Conservation (phyloP, 2,797 vertebrate species). For the Scolopax rusticola region DNA sequence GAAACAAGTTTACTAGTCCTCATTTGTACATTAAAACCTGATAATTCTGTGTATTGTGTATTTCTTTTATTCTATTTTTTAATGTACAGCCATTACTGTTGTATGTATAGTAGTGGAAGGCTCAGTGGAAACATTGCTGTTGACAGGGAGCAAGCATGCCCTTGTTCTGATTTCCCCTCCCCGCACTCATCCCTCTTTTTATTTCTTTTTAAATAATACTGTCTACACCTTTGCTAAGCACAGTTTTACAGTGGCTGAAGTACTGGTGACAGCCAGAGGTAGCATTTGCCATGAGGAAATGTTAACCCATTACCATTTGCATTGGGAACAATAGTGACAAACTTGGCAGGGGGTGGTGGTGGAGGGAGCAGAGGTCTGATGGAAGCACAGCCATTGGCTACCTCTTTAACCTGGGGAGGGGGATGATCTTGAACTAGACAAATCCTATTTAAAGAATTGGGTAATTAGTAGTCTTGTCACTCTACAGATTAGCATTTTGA, state of each 20-base stretch:
- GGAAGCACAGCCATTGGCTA: background rate
- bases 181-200: background rate
- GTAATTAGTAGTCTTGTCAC: constrained; percentile 4
- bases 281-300: background rate
- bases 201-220: background rate
- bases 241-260: background rate
- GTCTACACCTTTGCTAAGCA: background rate
- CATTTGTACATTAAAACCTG: background rate
- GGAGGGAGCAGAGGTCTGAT: background rate
- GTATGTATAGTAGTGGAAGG: background rate
- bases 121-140: background rate
- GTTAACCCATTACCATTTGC: background rate
- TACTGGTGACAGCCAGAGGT: background rate
- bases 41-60: background rate
- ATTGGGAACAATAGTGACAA: background rate
- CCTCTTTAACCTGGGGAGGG: background rate
- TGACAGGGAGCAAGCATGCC: background rate
- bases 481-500: constrained; percentile 1
- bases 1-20: background rate
- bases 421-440: background rate
- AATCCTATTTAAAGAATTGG: background rate
- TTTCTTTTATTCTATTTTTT: background rate
- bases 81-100: background rate
- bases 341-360: background rate
- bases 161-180: background rate